Evolutionary conservation across 1,140 invertebrate genomes (phyloP), one percentile per base, ranked within the genome.

Genomic region (Diprion similis): DNA sequence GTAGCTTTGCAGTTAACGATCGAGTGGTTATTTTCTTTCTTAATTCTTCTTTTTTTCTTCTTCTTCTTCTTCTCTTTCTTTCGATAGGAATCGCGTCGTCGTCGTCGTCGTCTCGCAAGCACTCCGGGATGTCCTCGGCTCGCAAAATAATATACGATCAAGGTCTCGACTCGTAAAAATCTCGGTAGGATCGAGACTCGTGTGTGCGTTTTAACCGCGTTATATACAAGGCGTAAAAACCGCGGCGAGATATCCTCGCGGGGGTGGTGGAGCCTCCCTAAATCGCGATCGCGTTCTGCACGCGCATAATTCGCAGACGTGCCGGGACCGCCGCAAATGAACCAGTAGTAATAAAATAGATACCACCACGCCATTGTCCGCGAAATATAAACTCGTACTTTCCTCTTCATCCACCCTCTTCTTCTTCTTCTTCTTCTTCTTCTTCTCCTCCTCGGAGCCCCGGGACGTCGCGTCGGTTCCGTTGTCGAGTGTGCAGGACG

Each of bases 281-380:
- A 83, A 82, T 80, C 75, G 73, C 77, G 78, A 83, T 83, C 82
- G 24, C 24, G 79, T 83, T 76, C 78, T 73, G 81, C 78, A 17
- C 51, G 51, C n/a, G 51, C 7, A 72, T 78, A 78, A 79, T 78
- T 80, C 69, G 11, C n/a, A 4, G 17, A 45, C 24, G 66, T 74
- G 68, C 69, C 69, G 48, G 66, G 51, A 70, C 59, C 18, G 24
- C 24, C 24, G 66, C 78, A 74, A 81, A 79, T 74, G 75, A 78
- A 78, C 77, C 66, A 65, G 19, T 66, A 48, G 69, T 70, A 68
- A 75, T 75, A 75, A 72, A 75, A 68, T 71, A 72, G 69, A 73
- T 46, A 46, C 66, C 24, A 59, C n/a, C 13, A n/a, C 11, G 15
- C 66, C 19, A 45, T 45, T 68, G 66, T 64, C 13, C 59, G 17